Percentiles rank a stretch among this genome's conserved stretches.
phyloP scores from a whole-genome alignment of 2,113 vertebrate species.

The Daphoenositta chrysoptera region DNA sequence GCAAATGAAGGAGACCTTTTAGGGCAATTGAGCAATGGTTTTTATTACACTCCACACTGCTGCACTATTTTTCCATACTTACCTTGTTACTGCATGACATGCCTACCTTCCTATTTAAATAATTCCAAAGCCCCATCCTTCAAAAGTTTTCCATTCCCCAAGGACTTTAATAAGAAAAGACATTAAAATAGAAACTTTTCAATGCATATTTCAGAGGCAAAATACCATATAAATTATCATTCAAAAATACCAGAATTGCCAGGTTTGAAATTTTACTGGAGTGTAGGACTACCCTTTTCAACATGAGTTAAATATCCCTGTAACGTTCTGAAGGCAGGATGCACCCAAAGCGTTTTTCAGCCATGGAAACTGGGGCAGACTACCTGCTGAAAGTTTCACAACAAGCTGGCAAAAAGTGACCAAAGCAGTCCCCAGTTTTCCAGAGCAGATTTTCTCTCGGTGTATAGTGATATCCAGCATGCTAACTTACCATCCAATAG shows the following conservation, averaged over 20 bases:
- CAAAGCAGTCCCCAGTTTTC: neutral
- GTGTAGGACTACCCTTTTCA: neutral
- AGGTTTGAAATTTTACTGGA: neutral
- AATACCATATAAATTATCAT: neutral
- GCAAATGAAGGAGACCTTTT: neutral
- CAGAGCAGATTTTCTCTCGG: neutral
- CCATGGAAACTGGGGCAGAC: neutral
- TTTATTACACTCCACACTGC: neutral
- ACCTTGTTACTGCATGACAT: neutral
- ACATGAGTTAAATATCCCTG: neutral
- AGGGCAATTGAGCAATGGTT: neutral
- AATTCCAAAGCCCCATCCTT: neutral
- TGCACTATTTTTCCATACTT: neutral
- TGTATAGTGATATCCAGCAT: neutral
- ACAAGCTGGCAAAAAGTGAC: neutral
- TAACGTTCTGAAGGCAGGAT: neutral
- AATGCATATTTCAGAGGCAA: neutral
- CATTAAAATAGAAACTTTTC: neutral
- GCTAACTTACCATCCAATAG: conserved; percentile 86
- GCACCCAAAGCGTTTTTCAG: neutral
- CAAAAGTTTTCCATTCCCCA: neutral
- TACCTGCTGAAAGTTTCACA: neutral
- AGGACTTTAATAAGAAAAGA: neutral
- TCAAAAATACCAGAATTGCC: neutral
- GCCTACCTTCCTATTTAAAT: neutral